phyloP scores from a whole-genome alignment of 2,888 invertebrate genomes.

The Ethmia dodecea region DNA sequence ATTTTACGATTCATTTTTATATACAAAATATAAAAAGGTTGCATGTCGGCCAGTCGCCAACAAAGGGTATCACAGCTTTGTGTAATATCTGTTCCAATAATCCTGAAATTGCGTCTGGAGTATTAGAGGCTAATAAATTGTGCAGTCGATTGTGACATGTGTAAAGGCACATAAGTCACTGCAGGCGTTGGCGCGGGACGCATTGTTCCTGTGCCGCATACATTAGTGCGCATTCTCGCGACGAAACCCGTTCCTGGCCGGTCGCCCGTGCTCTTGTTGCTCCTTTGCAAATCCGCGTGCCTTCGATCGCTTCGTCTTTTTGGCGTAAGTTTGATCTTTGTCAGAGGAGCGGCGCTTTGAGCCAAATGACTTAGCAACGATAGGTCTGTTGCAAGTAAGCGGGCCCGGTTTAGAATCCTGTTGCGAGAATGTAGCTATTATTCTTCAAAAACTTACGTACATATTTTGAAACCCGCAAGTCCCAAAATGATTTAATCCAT shows the following conservation, averaged over 20 bases:
- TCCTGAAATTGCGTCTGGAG: slow-evolving; percentile 16
- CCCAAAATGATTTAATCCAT: too few species aligned
- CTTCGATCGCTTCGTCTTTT: slow-evolving; percentile 52
- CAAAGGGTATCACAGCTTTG: too few species aligned
- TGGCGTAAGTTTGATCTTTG: slow-evolving; percentile 41
- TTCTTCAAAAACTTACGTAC: too few species aligned
- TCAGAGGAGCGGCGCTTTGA: slow-evolving; percentile 46
- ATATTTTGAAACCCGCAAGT: too few species aligned
- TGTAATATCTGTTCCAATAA: too few species aligned
- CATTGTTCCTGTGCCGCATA: slow-evolving; percentile 53
- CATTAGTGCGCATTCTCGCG: slow-evolving; percentile 60
- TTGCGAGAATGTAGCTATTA: too few species aligned
- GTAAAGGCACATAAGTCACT: slow-evolving; percentile 39
- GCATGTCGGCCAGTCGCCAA: too few species aligned
- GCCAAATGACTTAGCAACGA: slow-evolving; percentile 40
- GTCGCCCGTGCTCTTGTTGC: slow-evolving; percentile 42
- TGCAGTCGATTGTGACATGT: slow-evolving; percentile 24
- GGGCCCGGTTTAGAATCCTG: too few species aligned
- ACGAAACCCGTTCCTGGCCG: slow-evolving; percentile 52
- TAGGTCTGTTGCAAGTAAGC: too few species aligned
- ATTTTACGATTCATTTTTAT: too few species aligned
- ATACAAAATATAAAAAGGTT: too few species aligned
- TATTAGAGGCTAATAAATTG: slow-evolving; percentile 24
- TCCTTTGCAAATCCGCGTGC: slow-evolving; percentile 59
- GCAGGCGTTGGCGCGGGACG: slow-evolving; percentile 32